Base-by-base conservation (phyloP, 1,140 invertebrate species). In the Orius insidiosus region DNA sequence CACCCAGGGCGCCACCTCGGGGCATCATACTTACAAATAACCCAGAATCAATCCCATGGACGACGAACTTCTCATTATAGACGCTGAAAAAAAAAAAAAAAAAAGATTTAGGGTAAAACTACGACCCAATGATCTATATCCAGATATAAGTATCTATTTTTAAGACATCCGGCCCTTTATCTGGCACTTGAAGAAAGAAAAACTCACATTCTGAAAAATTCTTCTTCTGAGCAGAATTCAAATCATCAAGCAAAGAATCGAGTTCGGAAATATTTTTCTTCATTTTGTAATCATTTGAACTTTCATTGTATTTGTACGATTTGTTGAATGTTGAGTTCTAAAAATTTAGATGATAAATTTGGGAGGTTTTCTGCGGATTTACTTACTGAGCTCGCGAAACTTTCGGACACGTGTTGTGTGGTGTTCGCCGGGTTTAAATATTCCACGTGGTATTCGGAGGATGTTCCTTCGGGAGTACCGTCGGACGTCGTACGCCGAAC, bases 361-460 rank as follows among this genome's bases (percentile, higher is more conserved):
- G n/a, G 7, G n/a, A 33, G 7, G 32, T 33, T 33, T 33, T n/a
- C 32, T 14, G 8, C 6, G 14, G 14, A 13, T 8, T 6, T 16
- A 41, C 39, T 41, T 34, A 46, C 18, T 30, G 16, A 16, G 5
- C 15, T 8, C 3, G 44, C 32, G 19, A 2, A 24, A 18, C 2
- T 42, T 30, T 51, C 49, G 8, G 24, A 11, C n/a, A 51, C 14
- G 24, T 52, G 50, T 5, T 35, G 65, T 2, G 64, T 63, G 2
- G 62, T 58, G 47, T 69, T 72, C 4, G 64, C 61, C 10, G 68
- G 61, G 24, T 59, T 59, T 30, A 68, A 55, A 50, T 67, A 70
- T 47, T 71, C 65, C 9, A 70, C 63, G 53, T 68, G 63, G 11
- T 58, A 59, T 32, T 58, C 56, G 18, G 43, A 51, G 16, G 39